Conservation (phyloP, 2,797 vertebrate genomes). For the Gobio occitaniae region DNA sequence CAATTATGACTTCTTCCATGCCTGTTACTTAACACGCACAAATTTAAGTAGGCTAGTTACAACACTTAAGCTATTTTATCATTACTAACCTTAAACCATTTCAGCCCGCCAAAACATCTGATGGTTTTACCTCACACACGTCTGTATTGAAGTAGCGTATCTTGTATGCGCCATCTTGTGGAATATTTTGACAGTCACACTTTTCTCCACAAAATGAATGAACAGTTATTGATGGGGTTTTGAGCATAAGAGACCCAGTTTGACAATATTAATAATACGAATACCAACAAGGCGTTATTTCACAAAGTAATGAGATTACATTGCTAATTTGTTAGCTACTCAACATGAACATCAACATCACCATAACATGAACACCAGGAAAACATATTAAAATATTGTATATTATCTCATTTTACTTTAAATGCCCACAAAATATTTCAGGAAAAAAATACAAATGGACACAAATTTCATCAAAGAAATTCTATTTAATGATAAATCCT, state of each 20-base stretch:
- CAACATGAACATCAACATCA: background rate
- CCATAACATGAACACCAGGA: background rate
- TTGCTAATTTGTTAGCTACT: background rate
- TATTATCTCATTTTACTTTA: background rate
- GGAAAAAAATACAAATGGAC: background rate
- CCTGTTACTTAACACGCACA: background rate
- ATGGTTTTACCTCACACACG: background rate
- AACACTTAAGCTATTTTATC: background rate
- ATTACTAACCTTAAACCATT: background rate
- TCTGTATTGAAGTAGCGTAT: background rate
- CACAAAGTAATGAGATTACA: background rate
- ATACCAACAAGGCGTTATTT: background rate
- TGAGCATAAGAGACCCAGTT: background rate
- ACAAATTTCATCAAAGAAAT: background rate
- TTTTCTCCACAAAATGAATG: background rate
- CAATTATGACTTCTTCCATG: background rate
- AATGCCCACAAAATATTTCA: background rate
- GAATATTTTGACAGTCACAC: background rate
- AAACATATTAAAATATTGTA: too few relatives aligned
- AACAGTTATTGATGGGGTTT: background rate
- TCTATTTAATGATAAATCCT: conserved; percentile 12
- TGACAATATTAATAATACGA: too few relatives aligned
- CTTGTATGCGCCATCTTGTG: conserved; percentile 26
- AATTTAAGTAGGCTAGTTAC: background rate
- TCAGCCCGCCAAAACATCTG: background rate